Evolutionary conservation across 2,888 invertebrate genomes (phyloP).

Genomic region (Auanema sp.): DNA sequence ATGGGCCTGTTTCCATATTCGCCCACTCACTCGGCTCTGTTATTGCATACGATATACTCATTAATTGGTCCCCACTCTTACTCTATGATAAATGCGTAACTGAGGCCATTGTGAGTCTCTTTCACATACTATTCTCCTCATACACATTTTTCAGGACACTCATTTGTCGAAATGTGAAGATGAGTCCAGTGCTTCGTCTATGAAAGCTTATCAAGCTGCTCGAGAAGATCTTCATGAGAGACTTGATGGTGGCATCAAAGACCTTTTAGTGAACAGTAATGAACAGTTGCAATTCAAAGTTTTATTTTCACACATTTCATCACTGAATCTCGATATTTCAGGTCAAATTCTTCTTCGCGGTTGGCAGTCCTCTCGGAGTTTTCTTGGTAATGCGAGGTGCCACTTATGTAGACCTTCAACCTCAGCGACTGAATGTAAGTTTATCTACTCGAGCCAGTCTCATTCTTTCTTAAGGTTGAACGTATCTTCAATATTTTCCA

Average conservation of each 20-base stretch:
- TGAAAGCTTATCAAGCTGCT: slow-evolving; percentile 19
- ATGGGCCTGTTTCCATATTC: slow-evolving; percentile 73
- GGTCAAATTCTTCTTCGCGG: slow-evolving; percentile 59
- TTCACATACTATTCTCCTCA: not conserved
- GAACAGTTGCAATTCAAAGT: slow-evolving; percentile 52
- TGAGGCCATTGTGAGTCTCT: slow-evolving; percentile 49
- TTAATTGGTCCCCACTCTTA: slow-evolving; percentile 70
- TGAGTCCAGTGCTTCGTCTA: slow-evolving; percentile 3
- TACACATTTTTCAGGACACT: slow-evolving; percentile 34
- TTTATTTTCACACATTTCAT: not conserved
- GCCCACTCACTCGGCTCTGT: slow-evolving; percentile 77
- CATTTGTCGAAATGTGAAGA: slow-evolving; percentile 31
- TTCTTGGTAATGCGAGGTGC: slow-evolving; percentile 62
- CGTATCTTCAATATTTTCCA: slow-evolving; percentile 61
- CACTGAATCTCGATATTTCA: slow-evolving; percentile 18
- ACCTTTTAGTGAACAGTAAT: slow-evolving; percentile 44
- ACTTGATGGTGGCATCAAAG: slow-evolving; percentile 48
- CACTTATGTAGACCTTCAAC: slow-evolving; percentile 24
- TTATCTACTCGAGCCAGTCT: not conserved
- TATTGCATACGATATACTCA: slow-evolving; percentile 71
- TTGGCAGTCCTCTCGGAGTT: slow-evolving; percentile 61
- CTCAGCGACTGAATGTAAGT: slow-evolving; percentile 24
- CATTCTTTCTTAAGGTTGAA: slow-evolving; percentile 30
- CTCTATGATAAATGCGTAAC: slow-evolving; percentile 67
- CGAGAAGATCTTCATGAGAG: slow-evolving; percentile 33